Evolutionary conservation across 2,888 invertebrate genomes (phyloP), one percentile per base, ranked within the genome.

Genomic region (Apoda limacodes): DNA sequence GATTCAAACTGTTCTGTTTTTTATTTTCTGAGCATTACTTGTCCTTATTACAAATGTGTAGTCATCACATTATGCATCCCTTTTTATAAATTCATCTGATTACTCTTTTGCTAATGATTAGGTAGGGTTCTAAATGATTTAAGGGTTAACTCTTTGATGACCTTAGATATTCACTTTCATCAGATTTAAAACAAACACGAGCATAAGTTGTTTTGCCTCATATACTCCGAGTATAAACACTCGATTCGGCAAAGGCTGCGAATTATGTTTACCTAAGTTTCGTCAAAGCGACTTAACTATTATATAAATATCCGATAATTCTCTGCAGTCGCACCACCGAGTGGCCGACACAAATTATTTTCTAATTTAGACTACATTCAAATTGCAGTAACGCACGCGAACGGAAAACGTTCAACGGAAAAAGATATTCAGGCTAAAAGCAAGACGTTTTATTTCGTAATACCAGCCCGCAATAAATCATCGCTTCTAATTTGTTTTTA

Each of bases 401-500:
- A 63, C 67, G 56, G 62, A 63, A 64, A 69, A 60, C 64, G 56
- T 40, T 60, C 56, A 55, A 50, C 66, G 65, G 66, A 67, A 64
- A 52, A 55, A 63, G 56, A 59, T 63, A 64, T 61, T 61, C 60
- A 56, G 54, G 56, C 9, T 24, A 14, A 14, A 20, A 46, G 37
- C 37, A 39, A 53, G 52, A 51, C 48, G 52, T 54, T 53, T 48
- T 46, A 52, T 75, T 68, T 71, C 70, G 72, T 67, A 75, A 75
- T 34, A 17, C 61, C 45, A 40, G 57, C 55, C 53, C 47, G 63
- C 50, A 72, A 78, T 78, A 78, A 78, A 78, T 78, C 78, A 78
- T 74, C 55, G 65, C 64, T 60, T 63, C 76, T 80, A 78, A 80
- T 80, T 78, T 80, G 74, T 72, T 80, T 78, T 80, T 78, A 75